Evolutionary conservation across 2,113 vertebrate species (phyloP), one percentile per base, ranked within the genome.

Genomic region (Salminus brasiliensis): DNA sequence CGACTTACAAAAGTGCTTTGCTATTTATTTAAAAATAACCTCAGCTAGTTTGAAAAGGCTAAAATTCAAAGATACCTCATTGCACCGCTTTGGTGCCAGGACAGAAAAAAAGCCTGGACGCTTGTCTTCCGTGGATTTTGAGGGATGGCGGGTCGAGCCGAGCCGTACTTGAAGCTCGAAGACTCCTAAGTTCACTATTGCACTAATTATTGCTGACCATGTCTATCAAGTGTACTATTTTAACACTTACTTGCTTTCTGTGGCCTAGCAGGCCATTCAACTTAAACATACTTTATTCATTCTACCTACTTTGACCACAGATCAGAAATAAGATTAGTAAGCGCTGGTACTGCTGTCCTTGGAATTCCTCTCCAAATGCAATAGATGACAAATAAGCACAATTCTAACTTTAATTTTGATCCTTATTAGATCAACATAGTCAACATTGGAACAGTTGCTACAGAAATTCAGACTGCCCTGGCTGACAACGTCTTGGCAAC

Each of bases 401-500:
- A 34, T 59, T 32, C 11, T n/a, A 34, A 25, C 18, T n/a, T 9
- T 78, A 0, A 0, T 10, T 9, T 70, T 39, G 43, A 65, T 79
- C 30, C n/a, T 1, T 87, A 94, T 1, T 87, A 94, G 94, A 91
- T 94, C 5, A 93, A 94, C 82, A 94, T 91, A 32, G 93, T 94
- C 34, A 91, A 85, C 78, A 87, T 89, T 43, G 88, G 85, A 0
- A 92, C 89, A 0, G 86, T 94, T 32, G 90, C 91, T 1, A 81
- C 87, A 36, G 92, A 93, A 81, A 93, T 94, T 80, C 91, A 93
- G 71, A 86, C 82, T 0, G 88, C 90, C 9, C 74, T 92, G 23
- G 74, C 80, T 9, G 94, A 94, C 85, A 91, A 91, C 25, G 85
- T 94, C 25, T 85, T 93, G 5, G 94, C 93, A 23, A 94, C 93